Evolutionary conservation across 2,797 vertebrate species (phyloP), one percentile per base, ranked within the genome.

Genomic region (Eidolon dupreanum): DNA sequence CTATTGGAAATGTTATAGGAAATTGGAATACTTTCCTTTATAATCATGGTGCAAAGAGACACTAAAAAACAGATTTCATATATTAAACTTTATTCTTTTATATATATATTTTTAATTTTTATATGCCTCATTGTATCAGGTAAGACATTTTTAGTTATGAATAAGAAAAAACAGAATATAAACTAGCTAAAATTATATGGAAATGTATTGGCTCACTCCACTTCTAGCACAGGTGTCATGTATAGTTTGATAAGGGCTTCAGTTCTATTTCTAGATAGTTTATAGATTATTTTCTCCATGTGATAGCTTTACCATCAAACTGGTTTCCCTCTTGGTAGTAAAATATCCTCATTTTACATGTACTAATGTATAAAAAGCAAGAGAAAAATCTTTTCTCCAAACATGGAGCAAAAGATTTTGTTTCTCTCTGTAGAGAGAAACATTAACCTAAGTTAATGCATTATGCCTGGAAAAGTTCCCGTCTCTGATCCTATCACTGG

Each of bases 21-120:
- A 85, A 53, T 12, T 22, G 41, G 33, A 87, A 55, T 79, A 38
- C 51, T 78, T 93, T 96, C 57, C 20, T 75, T 95, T 92, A 74
- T 94, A 82, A 73, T 53, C 38, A 63, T 36, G 31, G 31, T 90
- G 15, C 70, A 77, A 68, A 77, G 31, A 95, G 31, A 71, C n/a
- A 75, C 31, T 74, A n/a, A 66, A 46, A 55, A 5, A 5, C 4
- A 84, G 24, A 75, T 75, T 6, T 81, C 2, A 1, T 55, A 2
- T 24, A 43, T 59, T 79, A 61, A 90, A 43, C 9, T 65, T 86
- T 8, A 43, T 75, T 88, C 16, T 84, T 63, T 75, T 73, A 51
- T 53, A 88, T 61, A 70, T 79, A 38, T 31, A 46, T 90, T 61
- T 79, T 83, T 41, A 24, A 83, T 65, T 93, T 92, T 68, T 82